Conservation (phyloP, 2,113 vertebrate genomes). For the Pogona vitticeps region DNA sequence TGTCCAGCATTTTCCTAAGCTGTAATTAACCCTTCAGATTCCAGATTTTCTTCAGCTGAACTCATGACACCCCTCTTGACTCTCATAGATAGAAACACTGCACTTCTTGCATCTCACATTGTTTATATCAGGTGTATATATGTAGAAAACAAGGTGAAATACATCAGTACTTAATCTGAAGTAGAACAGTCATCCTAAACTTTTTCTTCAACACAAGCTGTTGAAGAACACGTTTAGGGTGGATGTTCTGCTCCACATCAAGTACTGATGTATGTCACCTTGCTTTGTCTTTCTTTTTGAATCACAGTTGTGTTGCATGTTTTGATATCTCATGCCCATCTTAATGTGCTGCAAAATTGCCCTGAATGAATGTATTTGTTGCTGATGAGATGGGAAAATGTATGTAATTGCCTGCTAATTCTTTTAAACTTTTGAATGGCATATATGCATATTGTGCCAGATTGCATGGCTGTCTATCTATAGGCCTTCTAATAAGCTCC, state of each 20-base stretch:
- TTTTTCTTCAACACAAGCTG: background rate
- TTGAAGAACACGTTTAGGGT: background rate
- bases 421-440: conserved; percentile 53
- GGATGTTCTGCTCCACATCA: conserved; percentile 3
- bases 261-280: too few species aligned
- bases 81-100: too few species aligned
- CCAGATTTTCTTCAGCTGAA: too few species aligned
- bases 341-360: conserved; percentile 24
- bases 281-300: background rate
- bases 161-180: too few species aligned
- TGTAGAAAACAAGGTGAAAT: background rate
- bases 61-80: too few species aligned
- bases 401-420: conserved; percentile 57
- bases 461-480: conserved; percentile 54
- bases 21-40: too few species aligned
- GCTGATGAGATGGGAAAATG: conserved; percentile 29
- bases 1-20: too few species aligned
- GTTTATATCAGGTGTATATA: background rate
- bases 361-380: conserved; percentile 32
- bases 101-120: too few species aligned
- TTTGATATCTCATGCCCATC: conserved; percentile 38
- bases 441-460: background rate
- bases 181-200: too few species aligned
- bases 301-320: conserved; percentile 18
- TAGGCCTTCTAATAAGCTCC: conserved; percentile 74